These are phyloP conservation scores for Dyspetes luteomarginatus DNA, from an alignment of 2,888 invertebrate genomes.

Conservation along the genomic window DNA sequence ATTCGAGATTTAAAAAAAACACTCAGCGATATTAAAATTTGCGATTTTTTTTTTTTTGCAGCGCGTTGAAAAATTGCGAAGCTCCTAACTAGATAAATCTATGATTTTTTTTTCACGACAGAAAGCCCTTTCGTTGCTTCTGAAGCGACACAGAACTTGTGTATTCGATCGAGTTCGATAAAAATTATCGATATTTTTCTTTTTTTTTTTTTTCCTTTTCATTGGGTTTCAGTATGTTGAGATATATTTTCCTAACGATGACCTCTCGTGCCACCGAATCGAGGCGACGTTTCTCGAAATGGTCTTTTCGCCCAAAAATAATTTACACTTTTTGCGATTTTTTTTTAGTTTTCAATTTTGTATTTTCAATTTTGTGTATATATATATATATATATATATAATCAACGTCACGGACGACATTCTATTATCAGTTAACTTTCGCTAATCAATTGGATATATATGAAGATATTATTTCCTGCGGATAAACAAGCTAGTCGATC, in stretches of 20 bases:
- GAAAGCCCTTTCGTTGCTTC: background rate
- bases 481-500: conserved; percentile 21
- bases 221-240: background rate
- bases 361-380: conserved; percentile 13
- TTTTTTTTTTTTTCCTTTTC: background rate
- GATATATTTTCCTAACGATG: background rate
- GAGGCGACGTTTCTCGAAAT: conserved; percentile 5
- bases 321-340: conserved; percentile 2
- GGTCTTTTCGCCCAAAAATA: background rate
- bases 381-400: conserved; percentile 18
- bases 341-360: background rate
- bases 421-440: conserved; percentile 45
- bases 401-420: conserved; percentile 32
- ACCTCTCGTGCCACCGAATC: background rate
- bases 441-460: conserved; percentile 63
- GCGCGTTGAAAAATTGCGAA: background rate
- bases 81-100: conserved; percentile 20
- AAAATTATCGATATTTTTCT: conserved; percentile 10
- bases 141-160: background rate
- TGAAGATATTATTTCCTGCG: background rate
- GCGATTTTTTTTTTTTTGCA: background rate
- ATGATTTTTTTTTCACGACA: background rate
- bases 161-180: too few relatives aligned
- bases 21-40: background rate
- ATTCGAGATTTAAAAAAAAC: conserved; percentile 8